These are phyloP conservation scores for Hirtodrosophila trivittata DNA, from an alignment of 2,888 invertebrate species.

Conservation along the genomic window DNA sequence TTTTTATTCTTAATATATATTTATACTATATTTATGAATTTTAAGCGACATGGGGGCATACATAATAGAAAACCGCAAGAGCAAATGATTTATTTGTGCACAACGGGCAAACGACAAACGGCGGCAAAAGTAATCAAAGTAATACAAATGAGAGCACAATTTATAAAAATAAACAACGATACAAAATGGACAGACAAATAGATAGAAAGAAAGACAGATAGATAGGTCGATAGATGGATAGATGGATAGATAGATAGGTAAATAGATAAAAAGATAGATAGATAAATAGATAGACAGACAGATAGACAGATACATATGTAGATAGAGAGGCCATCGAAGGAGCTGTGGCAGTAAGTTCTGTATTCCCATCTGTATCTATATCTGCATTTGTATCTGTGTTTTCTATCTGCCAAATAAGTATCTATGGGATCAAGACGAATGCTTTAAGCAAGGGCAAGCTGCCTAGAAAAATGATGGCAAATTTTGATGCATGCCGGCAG, in stretches of 20 bases:
- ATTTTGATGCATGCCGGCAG: conserved; percentile 75
- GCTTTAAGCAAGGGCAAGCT: conserved; percentile 44
- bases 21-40: conserved; percentile 16
- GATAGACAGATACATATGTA: neutral
- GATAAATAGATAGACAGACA: neutral
- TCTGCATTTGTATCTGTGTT: conserved; percentile 5
- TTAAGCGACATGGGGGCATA: conserved; percentile 32
- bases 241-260: neutral
- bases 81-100: conserved; percentile 68
- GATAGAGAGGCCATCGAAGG: too few species aligned
- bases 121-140: conserved; percentile 70
- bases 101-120: conserved; percentile 35
- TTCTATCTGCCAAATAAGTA: conserved; percentile 30
- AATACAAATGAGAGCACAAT: conserved; percentile 70
- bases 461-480: conserved; percentile 68
- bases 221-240: neutral
- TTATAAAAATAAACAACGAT: conserved; percentile 69
- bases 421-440: conserved; percentile 37
- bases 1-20: conserved; percentile 9
- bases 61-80: conserved; percentile 44
- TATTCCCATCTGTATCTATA: conserved; percentile 4
- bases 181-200: conserved; percentile 11
- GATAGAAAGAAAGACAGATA: neutral
- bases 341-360: neutral
- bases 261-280: neutral